Evolutionary conservation across 2,888 invertebrate species (phyloP).

Genomic region (Eristalis arbustorum): DNA sequence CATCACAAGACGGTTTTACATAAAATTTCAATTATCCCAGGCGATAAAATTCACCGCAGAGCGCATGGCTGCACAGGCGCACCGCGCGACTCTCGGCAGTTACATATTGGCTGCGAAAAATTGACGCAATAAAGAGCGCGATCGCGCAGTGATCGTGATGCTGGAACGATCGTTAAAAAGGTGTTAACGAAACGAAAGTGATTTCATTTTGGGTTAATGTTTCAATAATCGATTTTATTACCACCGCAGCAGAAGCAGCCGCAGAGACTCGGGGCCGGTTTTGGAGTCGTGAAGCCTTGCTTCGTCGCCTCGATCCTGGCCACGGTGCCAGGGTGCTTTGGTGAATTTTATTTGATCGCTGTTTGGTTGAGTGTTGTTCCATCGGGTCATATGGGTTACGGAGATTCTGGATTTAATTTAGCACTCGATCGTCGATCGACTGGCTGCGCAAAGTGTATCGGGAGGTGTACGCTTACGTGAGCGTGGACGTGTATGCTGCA

Average conservation of each 20-base stretch:
- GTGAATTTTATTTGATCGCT: conserved; percentile 60
- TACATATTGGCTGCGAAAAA: conserved; percentile 55
- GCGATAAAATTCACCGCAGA: conserved; percentile 50
- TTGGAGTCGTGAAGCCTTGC: conserved; percentile 20
- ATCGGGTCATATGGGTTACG: conserved; percentile 65
- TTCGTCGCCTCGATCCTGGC: conserved; percentile 64
- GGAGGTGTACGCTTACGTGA: background rate
- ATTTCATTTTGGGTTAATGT: conserved; percentile 73
- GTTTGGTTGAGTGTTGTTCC: conserved; percentile 43
- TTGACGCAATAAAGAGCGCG: conserved; percentile 66
- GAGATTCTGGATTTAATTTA: conserved; percentile 65
- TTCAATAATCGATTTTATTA: conserved; percentile 71
- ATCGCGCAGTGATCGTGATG: conserved; percentile 60
- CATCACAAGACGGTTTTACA: conserved; percentile 68
- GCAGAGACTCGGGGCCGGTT: conserved; percentile 40
- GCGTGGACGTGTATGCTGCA: background rate
- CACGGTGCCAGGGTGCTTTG: conserved; percentile 47
- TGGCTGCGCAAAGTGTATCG: conserved; percentile 44
- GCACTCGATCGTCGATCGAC: background rate
- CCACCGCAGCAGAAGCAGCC: conserved; percentile 63
- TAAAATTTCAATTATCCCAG: conserved; percentile 69
- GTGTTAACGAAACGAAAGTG: conserved; percentile 74
- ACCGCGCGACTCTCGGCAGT: conserved; percentile 7
- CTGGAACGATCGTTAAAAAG: conserved; percentile 73
- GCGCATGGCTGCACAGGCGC: background rate